Percentiles rank a stretch among this genome's conserved stretches.
phyloP scores from a whole-genome alignment of 2,797 vertebrate species.

The Ispidina picta region DNA sequence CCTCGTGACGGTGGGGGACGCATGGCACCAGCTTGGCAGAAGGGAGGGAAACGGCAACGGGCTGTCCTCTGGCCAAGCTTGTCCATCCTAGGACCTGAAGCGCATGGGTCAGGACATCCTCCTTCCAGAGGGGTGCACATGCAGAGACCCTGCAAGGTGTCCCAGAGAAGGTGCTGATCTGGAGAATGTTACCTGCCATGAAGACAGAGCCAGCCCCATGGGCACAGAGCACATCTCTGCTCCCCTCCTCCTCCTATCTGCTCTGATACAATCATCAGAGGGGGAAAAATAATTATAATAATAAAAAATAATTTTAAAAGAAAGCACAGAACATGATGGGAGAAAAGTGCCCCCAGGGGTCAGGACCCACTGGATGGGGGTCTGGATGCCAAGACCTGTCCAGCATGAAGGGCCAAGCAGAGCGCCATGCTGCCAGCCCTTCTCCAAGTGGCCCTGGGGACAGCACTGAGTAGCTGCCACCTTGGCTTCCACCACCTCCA shows the following conservation, averaged over 20 bases:
- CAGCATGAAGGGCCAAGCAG: fast-evolving
- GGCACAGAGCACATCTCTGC: not conserved
- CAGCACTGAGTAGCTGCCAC: not conserved
- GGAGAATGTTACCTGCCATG: not conserved
- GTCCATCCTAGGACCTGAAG: fast-evolving
- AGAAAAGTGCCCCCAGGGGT: not conserved
- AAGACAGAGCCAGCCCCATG: not conserved
- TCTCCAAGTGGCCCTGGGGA: not conserved
- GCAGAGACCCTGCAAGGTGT: not conserved
- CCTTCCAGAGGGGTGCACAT: not conserved
- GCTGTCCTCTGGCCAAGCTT: fast-evolving
- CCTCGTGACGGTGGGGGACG: constrained; percentile 15
- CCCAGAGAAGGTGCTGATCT: constrained; percentile 2
- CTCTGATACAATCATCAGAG: not conserved
- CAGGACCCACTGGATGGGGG: not conserved
- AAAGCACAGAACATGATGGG: not conserved
- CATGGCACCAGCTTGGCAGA: not conserved
- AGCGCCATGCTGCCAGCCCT: not conserved
- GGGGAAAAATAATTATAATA: not conserved
- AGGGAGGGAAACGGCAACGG: not conserved
- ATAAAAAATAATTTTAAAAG: constrained; percentile 19
- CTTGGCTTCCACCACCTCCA: not conserved
- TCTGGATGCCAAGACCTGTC: not conserved
- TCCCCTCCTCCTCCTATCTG: not conserved
- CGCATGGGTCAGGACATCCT: fast-evolving